Evolutionary conservation across 2,113 vertebrate genomes (phyloP).

Genomic region (Sylvia atricapilla): DNA sequence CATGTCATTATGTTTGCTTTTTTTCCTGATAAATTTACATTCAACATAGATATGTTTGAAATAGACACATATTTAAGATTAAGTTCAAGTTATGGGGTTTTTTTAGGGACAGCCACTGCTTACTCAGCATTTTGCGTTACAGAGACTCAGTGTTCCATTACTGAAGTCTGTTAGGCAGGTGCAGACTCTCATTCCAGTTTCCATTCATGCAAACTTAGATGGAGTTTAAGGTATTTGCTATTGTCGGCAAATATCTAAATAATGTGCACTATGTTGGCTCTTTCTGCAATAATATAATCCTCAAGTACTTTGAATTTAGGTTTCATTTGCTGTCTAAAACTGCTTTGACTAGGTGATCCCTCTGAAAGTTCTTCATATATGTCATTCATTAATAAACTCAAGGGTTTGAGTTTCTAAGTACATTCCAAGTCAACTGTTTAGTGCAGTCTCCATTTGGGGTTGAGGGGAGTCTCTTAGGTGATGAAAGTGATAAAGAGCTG

Average conservation of each 20-base stretch:
- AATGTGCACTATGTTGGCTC: neutral
- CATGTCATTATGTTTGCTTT: neutral
- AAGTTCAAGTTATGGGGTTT: fast-evolving
- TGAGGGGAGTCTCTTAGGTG: neutral
- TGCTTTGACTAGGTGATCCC: neutral
- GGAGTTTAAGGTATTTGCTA: neutral
- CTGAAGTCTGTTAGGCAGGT: neutral
- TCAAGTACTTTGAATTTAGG: neutral
- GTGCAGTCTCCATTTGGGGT: neutral
- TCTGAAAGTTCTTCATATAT: neutral
- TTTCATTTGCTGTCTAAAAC: neutral
- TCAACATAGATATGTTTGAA: neutral
- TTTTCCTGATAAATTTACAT: neutral
- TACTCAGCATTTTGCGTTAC: neutral
- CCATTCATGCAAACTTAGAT: neutral
- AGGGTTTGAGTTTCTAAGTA: neutral
- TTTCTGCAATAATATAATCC: neutral
- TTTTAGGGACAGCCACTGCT: neutral
- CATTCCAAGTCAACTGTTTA: neutral
- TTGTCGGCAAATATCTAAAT: neutral
- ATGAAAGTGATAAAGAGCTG: neutral
- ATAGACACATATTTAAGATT: neutral
- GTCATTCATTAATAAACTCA: neutral
- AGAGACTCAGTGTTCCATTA: neutral
- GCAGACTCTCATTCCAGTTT: neutral